These are phyloP conservation scores for Bubalus kerabau DNA, from an alignment of 2,113 vertebrate genomes.

Conservation along the genomic window DNA sequence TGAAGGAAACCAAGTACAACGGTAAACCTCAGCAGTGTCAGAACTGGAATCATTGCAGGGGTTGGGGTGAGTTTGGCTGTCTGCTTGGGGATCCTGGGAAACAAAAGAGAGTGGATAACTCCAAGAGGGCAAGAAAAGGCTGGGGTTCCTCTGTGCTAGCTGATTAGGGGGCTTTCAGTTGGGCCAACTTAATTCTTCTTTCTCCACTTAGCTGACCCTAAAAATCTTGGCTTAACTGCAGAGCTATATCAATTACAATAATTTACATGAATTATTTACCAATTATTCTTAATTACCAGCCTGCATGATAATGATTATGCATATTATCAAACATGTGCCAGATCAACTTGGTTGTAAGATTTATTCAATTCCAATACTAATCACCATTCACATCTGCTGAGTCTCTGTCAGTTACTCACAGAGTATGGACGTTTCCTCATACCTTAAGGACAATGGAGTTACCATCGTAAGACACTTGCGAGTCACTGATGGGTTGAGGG, in stretches of 20 bases:
- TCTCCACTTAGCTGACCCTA: constrained; percentile 57
- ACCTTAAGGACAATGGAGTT: constrained; percentile 38
- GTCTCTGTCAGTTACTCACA: constrained; percentile 16
- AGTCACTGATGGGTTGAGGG: background rate
- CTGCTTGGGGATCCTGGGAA: background rate
- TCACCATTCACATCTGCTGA: constrained; percentile 52
- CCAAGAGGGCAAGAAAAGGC: background rate
- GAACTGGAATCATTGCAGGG: background rate
- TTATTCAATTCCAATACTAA: constrained; percentile 57
- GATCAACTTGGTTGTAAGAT: constrained; percentile 60
- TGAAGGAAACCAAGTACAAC: background rate
- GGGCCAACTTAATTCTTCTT: constrained; percentile 30
- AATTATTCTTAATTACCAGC: constrained; percentile 70
- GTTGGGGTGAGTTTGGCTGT: background rate
- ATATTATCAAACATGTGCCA: constrained; percentile 60
- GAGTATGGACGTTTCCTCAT: background rate
- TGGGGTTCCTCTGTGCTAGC: background rate
- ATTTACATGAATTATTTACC: constrained; percentile 74
- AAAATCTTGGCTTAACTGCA: constrained; percentile 57
- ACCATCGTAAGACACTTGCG: background rate
- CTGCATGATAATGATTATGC: constrained; percentile 57
- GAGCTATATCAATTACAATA: constrained; percentile 59
- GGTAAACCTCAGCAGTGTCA: background rate
- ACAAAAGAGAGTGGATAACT: background rate
- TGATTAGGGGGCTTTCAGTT: background rate